Evolutionary conservation across 2,113 vertebrate genomes (phyloP).

Genomic region (Gallinago media): DNA sequence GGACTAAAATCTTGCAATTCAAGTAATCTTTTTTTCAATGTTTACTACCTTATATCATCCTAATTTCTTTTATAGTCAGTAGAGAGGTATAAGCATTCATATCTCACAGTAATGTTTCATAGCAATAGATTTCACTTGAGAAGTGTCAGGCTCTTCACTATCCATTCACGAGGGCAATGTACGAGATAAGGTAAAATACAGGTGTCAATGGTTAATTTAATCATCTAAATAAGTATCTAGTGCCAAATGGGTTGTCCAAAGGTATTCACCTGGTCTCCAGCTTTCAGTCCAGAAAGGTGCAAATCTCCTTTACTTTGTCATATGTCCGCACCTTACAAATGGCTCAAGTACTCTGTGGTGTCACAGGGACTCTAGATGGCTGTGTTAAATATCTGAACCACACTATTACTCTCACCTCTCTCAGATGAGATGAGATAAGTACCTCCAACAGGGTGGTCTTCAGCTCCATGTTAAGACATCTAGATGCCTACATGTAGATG

Average conservation of each 20-base stretch:
- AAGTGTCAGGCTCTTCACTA: background rate
- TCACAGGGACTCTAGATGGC: background rate
- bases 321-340: background rate
- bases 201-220: background rate
- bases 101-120: background rate
- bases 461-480: background rate
- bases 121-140: background rate
- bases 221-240: background rate
- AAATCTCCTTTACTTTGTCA: background rate
- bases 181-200: background rate
- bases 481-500: rapidly evolving
- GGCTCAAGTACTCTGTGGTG: background rate
- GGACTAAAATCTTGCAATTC: background rate
- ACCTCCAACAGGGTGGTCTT: background rate
- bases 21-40: background rate
- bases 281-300: background rate
- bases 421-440: background rate
- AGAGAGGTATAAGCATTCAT: background rate
- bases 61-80: background rate
- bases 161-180: background rate
- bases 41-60: background rate
- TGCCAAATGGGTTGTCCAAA: background rate
- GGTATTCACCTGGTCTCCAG: background rate
- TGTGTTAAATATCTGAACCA: background rate
- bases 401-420: background rate